Base-by-base conservation (phyloP, 1,140 invertebrate genomes). In the Tigriopus japonicus region DNA sequence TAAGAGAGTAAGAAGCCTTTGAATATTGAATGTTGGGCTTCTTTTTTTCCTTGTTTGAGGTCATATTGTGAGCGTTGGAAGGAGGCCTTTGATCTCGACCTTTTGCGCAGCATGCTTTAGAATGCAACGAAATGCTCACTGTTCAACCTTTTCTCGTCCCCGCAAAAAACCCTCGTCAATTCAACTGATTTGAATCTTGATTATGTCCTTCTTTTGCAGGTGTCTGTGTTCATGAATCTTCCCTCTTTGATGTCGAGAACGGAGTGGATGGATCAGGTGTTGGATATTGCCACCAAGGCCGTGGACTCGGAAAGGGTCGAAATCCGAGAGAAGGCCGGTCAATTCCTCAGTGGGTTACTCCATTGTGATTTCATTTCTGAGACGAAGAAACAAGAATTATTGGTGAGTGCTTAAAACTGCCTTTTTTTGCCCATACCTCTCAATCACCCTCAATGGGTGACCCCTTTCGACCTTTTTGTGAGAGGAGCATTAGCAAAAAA, bases 321-420 rank as follows among this genome's bases (percentile, higher is more conserved):
- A 74, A 85, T 88, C 12, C 75, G 88, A 61, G 80, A 87, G 68
- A 80, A 80, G 64, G 87, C 89, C 21, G 80, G 83, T 1, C 79
- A 83, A 65, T 81, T 91, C 17, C 74, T 96, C 1, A 81, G 86
- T 63, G 89, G 89, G 28, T 73, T 94, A 35, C 75, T 95, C 64
- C 89, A 93, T 69, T 91, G 86, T 68, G 79, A 80, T 23, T 87
- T 87, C 65, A 74, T 92, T 40, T 53, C 60, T 12, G 58, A 53
- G 51, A 67, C 72, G 43, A 69, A 76, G 23, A 70, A 75, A 56
- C 63, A 71, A 43, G 65, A 71, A 17, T 64, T 77, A 42, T 59
- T 75, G 65, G 72, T 73, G 66, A 65, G 66, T 67, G 28, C 3
- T 35, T n/a, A n/a, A n/a, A n/a, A n/a, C n/a, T n/a, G n/a, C n/a